Base-by-base conservation (phyloP, 2,888 invertebrate species). In the Aporophyla nigra region DNA sequence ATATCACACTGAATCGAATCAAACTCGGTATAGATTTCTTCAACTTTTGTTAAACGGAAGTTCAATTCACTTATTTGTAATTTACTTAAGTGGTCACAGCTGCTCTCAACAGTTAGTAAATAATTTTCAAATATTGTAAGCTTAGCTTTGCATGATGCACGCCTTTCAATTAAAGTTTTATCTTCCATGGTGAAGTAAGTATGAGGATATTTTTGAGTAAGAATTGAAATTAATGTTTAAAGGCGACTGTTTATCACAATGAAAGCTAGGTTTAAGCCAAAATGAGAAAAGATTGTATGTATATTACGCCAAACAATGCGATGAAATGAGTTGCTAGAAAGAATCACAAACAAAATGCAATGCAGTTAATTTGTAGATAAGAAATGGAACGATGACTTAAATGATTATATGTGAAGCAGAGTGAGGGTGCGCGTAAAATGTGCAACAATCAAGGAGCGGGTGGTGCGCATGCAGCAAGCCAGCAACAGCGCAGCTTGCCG, bases 321-420 rank as follows among this genome's bases (percentile, higher is more conserved):
- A 56, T 56, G 56, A 14, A 56, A 56, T 56, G 56, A 56, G 56
- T 56, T 56, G 56, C 12, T 56, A 56, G 56, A 56, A 56, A 56
- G 24, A 56, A 56, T 6, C 56, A 56, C 56, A 56, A 56, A 56
- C 24, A 56, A 56, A 56, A 24, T 56, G 14, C 12, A 54, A 54
- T 54, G n/a, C 54, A n/a, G 54, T 54, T n/a, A n/a, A n/a, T 54
- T n/a, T 54, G n/a, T 7, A n/a, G n/a, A 2, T 54, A 54, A 2
- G 54, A 54, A 54, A 54, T 54, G 54, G 54, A 54, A 54, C 54
- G 54, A 54, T 54, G n/a, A 54, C 54, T 54, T 54, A 54, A 54
- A 54, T 54, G 7, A 54, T n/a, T n/a, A n/a, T 54, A n/a, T n/a
- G n/a, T 54, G 21, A 54, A 54, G 54, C n/a, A 7, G n/a, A n/a